phyloP scores from a whole-genome alignment of 2,113 vertebrate genomes.

The Crypturellus undulatus region DNA sequence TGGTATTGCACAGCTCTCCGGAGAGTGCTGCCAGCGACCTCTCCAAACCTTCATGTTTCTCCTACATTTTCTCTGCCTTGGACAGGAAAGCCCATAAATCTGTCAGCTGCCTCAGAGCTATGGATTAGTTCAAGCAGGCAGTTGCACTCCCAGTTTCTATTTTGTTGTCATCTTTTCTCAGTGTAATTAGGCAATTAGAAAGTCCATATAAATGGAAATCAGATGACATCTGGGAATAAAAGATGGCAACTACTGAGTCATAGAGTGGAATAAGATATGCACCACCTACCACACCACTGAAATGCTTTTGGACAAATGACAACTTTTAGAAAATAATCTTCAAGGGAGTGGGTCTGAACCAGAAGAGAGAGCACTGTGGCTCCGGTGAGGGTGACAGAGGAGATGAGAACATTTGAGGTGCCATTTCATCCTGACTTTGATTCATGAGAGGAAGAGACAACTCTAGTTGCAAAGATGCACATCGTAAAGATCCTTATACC shows the following conservation, averaged over 20 bases:
- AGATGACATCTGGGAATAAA: background rate
- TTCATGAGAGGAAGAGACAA: constrained; percentile 29
- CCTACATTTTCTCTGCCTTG: background rate
- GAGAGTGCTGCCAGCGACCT: background rate
- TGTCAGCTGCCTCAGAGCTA: background rate
- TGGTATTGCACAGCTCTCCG: background rate
- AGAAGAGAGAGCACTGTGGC: rapidly evolving
- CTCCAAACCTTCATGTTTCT: background rate
- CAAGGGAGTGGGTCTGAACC: background rate
- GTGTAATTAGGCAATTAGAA: background rate
- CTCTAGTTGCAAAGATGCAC: background rate
- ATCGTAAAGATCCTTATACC: background rate
- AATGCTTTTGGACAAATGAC: background rate
- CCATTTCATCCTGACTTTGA: background rate
- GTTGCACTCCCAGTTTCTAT: background rate
- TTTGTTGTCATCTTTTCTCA: background rate
- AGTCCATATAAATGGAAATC: constrained; percentile 9
- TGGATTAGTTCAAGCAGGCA: background rate
- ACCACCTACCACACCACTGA: background rate
- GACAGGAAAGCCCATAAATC: background rate
- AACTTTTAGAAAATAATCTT: background rate
- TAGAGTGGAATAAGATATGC: background rate
- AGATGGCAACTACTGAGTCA: background rate
- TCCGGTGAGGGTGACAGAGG: background rate
- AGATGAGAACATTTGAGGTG: background rate